Evolutionary conservation across 1,140 invertebrate genomes (phyloP).

Genomic region (Paraescarpia echinospica): DNA sequence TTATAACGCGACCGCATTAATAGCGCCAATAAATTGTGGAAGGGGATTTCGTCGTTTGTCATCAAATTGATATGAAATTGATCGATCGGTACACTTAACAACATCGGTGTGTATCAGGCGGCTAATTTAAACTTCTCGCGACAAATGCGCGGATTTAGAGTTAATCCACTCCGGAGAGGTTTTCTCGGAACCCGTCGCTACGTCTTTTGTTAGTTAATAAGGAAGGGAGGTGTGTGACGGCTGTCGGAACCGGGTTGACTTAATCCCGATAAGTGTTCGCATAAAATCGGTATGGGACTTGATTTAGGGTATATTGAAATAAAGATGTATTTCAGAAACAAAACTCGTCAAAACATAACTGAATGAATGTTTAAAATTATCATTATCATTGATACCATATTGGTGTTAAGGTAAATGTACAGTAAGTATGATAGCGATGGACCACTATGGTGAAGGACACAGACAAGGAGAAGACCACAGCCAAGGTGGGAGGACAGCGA

Average conservation of each 20-base stretch:
- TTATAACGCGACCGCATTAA: background rate
- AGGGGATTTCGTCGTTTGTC: constrained; percentile 3
- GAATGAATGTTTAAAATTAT: no score
- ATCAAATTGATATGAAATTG: constrained; percentile 2
- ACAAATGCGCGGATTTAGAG: background rate
- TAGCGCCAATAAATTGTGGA: background rate
- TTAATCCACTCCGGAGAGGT: background rate
- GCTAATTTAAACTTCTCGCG: background rate
- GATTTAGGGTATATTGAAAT: background rate
- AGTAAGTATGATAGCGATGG: no score
- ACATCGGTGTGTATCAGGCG: background rate
- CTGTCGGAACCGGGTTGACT: background rate
- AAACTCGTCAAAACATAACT: background rate
- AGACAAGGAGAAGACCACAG: no score
- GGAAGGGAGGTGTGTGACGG: background rate
- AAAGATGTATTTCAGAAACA: background rate
- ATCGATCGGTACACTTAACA: background rate
- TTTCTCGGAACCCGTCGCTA: background rate
- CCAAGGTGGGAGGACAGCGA: no score
- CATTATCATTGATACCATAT: no score
- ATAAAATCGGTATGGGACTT: background rate
- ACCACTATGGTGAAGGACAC: no score
- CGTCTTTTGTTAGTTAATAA: constrained; percentile 2
- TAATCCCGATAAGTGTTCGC: background rate
- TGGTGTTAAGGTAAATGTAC: no score